Conservation (phyloP, 1,140 invertebrate genomes). For the Drosophila repletoides region DNA sequence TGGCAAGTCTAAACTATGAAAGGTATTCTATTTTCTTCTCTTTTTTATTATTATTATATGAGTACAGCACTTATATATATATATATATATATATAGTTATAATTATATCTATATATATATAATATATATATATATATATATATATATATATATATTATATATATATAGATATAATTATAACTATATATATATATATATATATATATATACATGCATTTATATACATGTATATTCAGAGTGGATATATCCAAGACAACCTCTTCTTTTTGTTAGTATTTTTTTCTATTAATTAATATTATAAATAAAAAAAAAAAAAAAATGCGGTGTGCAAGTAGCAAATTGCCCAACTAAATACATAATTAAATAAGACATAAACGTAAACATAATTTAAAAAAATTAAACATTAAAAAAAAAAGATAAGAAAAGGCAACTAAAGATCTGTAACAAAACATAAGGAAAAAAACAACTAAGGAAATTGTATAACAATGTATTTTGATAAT, state of each 20-base stretch:
- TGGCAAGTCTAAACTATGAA: neutral
- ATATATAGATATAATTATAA: neutral
- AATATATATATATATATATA: neutral
- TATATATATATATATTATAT: constrained; percentile 13
- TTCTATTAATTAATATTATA: constrained; percentile 73
- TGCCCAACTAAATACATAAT: constrained; percentile 53
- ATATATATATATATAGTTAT: constrained; percentile 28
- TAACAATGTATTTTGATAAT: constrained; percentile 80
- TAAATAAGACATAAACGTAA: no score
- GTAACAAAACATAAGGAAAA: constrained; percentile 33
- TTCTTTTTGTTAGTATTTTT: constrained; percentile 77
- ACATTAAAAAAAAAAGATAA: constrained; percentile 16
- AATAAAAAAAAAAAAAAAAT: constrained; percentile 34
- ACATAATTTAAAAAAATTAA: no score
- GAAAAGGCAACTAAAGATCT: constrained; percentile 39
- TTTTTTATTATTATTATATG: constrained; percentile 52
- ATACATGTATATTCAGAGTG: constrained; percentile 19
- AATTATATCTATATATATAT: constrained; percentile 24
- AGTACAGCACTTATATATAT: constrained; percentile 36
- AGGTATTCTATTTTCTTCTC: constrained; percentile 1
- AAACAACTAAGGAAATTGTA: constrained; percentile 73
- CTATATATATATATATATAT: constrained; percentile 13
- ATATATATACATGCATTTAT: constrained; percentile 19
- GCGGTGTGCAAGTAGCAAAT: constrained; percentile 45
- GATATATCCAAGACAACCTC: constrained; percentile 65